Conservation (phyloP, 2,888 invertebrate species). For the Gasteruption jaculator region DNA sequence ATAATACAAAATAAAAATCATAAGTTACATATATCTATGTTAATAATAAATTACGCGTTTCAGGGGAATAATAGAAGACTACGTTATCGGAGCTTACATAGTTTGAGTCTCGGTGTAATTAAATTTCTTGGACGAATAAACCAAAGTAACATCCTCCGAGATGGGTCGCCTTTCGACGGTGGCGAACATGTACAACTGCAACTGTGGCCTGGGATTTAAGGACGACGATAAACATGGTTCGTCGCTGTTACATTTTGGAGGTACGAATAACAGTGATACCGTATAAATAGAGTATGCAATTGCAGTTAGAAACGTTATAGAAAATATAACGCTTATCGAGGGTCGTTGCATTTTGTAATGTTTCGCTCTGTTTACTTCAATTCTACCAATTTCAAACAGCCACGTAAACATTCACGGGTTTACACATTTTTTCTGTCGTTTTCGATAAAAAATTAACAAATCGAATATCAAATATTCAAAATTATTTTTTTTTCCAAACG, state of each 20-base stretch:
- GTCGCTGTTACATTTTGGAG: conserved; percentile 64
- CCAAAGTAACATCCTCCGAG: conserved; percentile 57
- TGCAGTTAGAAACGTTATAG: conserved; percentile 65
- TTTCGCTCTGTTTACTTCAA: too few relatives aligned
- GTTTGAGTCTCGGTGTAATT: conserved; percentile 60
- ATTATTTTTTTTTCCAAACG: too few relatives aligned
- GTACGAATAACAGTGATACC: conserved; percentile 68
- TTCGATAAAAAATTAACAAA: too few relatives aligned
- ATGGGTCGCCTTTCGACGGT: conserved; percentile 61
- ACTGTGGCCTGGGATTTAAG: conserved; percentile 63
- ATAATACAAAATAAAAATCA: conserved; percentile 22
- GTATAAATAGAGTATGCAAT: conserved; percentile 73
- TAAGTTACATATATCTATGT: not conserved
- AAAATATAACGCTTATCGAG: conserved; percentile 62
- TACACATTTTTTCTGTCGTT: too few relatives aligned
- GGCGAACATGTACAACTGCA: conserved; percentile 67
- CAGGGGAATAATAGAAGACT: conserved; percentile 10
- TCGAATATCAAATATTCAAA: too few relatives aligned
- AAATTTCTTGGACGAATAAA: conserved; percentile 62
- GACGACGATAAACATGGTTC: conserved; percentile 68
- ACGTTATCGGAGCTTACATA: conserved; percentile 51
- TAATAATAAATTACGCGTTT: conserved; percentile 19
- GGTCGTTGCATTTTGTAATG: conserved; percentile 38
- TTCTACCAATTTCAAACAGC: too few relatives aligned
- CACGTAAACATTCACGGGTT: too few relatives aligned